A percentile compares a stretch with the other conserved stretches of the same genome.
phyloP scores from a whole-genome alignment of 2,797 vertebrate genomes.

The Pseudomugil tenellus region DNA sequence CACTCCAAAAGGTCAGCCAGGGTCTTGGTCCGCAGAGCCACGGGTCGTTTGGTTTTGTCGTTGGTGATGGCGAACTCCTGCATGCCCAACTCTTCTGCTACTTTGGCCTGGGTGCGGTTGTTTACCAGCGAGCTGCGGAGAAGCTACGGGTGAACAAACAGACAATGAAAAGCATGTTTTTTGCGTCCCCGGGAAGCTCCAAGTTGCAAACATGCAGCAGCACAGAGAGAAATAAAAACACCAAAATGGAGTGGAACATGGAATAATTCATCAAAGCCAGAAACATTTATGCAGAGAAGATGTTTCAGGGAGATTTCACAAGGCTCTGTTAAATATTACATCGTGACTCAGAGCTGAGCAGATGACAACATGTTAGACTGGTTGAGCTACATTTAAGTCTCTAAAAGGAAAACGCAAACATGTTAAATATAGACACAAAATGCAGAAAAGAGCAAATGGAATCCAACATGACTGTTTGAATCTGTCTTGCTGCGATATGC shows the following conservation, averaged over 20 bases:
- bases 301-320: slow-evolving; percentile 68
- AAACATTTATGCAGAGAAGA: slow-evolving; percentile 57
- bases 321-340: slow-evolving; percentile 76
- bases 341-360: slow-evolving; percentile 55
- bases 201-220: not conserved
- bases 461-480: slow-evolving; percentile 47
- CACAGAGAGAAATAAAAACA: slow-evolving; percentile 17
- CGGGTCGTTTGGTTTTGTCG: slow-evolving; percentile 95
- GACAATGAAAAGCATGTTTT: not conserved
- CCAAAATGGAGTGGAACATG: slow-evolving; percentile 40
- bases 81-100: slow-evolving; percentile 98
- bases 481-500: slow-evolving; percentile 55
- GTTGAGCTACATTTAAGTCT: slow-evolving; percentile 50
- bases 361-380: slow-evolving; percentile 60
- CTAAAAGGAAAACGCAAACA: slow-evolving; percentile 69
- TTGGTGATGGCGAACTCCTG: slow-evolving; percentile 98
- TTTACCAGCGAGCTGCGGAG: slow-evolving; percentile 97
- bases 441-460: slow-evolving; percentile 57
- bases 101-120: slow-evolving; percentile 98
- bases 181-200: slow-evolving; percentile 1
- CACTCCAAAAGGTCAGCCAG: slow-evolving; percentile 96
- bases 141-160: slow-evolving; percentile 78
- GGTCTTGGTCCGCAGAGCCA: slow-evolving; percentile 94
- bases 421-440: slow-evolving; percentile 72
- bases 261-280: slow-evolving; percentile 70